A percentile compares a stretch with the other conserved stretches of the same genome.
Evolutionary conservation across 2,113 vertebrate genomes (phyloP).

Genomic region (Jaculus jaculus): DNA sequence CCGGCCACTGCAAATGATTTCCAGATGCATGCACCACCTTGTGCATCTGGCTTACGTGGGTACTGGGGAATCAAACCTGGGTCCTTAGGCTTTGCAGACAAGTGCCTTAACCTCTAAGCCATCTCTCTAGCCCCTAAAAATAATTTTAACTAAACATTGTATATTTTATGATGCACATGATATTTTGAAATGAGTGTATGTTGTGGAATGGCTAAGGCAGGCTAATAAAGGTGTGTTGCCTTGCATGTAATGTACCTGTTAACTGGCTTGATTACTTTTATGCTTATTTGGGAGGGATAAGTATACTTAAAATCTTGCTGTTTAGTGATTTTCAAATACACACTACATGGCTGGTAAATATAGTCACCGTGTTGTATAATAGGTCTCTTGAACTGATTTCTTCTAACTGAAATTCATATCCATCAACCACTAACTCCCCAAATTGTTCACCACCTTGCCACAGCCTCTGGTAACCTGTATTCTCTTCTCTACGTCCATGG

Average conservation of each 20-base stretch:
- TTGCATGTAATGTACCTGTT: not conserved
- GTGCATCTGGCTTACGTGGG: too few species aligned
- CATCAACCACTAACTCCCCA: not conserved
- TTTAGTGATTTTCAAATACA: not conserved
- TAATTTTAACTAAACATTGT: too few species aligned
- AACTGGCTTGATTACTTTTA: not conserved
- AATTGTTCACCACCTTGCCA: too few species aligned
- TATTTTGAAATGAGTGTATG: slow-evolving; percentile 5
- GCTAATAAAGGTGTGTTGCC: not conserved
- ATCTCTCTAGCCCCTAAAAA: too few species aligned
- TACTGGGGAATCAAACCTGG: too few species aligned
- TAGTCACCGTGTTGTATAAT: not conserved
- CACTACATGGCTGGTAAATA: not conserved
- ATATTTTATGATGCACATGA: not conserved
- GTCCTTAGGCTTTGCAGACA: too few species aligned
- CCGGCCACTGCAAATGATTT: too few species aligned
- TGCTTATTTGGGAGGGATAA: not conserved
- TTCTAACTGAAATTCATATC: not conserved
- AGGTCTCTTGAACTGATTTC: not conserved
- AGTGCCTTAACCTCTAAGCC: too few species aligned
- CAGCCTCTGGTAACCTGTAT: not conserved
- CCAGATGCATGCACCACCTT: too few species aligned
- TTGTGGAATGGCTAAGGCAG: not conserved
- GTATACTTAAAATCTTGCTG: not conserved
- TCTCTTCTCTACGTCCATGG: not conserved